Evolutionary conservation across 2,888 invertebrate species (phyloP).

Genomic region (Troides helena): DNA sequence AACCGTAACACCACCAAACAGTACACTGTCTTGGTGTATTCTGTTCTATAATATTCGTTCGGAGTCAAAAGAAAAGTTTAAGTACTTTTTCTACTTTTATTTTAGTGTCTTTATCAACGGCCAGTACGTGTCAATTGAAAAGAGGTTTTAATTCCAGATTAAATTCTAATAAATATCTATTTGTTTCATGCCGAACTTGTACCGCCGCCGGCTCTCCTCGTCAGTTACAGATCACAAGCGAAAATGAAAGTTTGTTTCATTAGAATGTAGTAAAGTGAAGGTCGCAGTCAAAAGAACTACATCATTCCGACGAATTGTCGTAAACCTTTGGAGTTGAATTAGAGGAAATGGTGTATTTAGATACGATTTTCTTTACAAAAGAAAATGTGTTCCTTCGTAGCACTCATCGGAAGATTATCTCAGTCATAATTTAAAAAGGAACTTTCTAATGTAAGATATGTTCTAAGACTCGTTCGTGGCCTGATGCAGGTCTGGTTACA

Average conservation of each 20-base stretch:
- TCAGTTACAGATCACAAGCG: neutral
- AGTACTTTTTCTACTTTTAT: too few species aligned
- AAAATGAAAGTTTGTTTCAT: neutral
- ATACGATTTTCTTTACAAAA: conserved; percentile 3
- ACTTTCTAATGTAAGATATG: conserved; percentile 9
- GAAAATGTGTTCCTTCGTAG: neutral
- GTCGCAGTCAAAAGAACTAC: neutral
- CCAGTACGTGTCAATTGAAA: neutral
- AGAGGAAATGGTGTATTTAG: conserved; percentile 1
- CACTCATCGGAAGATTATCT: conserved; percentile 6
- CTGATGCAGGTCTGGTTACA: conserved; percentile 38
- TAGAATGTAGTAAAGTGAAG: too few species aligned
- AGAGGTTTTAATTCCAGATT: neutral
- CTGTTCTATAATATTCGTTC: too few species aligned
- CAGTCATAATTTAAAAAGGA: neutral
- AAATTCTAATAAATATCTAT: neutral
- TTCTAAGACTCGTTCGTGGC: conserved; percentile 32
- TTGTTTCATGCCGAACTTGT: too few species aligned
- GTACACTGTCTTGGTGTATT: too few species aligned
- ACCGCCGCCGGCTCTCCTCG: neutral
- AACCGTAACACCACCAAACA: neutral
- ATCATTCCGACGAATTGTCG: neutral
- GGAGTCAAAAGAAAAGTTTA: too few species aligned
- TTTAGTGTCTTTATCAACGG: too few species aligned
- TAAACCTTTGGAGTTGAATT: conserved; percentile 1